Evolutionary conservation across 2,797 vertebrate species (phyloP).

Genomic region (Diplodus puntazzo): DNA sequence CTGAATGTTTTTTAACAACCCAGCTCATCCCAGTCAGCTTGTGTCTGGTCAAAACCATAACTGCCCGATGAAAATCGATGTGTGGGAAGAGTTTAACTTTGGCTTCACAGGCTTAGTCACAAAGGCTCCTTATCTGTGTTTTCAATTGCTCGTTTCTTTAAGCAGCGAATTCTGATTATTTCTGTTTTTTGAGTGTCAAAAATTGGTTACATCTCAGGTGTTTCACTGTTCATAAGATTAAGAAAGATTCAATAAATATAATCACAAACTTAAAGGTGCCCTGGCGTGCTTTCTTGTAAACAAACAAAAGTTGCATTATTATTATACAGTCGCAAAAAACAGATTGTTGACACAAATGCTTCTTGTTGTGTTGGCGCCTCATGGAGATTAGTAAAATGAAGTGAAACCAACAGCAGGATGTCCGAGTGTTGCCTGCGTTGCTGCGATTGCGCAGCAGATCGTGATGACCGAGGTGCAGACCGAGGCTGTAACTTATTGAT

Average conservation of each 20-base stretch:
- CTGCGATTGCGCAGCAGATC: too few species aligned
- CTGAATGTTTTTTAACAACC: constrained; percentile 30
- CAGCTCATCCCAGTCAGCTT: background rate
- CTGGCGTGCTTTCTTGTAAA: background rate
- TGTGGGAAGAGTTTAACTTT: constrained; percentile 16
- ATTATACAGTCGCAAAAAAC: too few species aligned
- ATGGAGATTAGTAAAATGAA: too few species aligned
- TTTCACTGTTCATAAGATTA: background rate
- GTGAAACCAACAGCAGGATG: background rate
- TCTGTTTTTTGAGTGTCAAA: constrained; percentile 6
- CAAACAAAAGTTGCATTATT: background rate
- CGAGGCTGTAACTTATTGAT: background rate
- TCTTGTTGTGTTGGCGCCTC: too few species aligned
- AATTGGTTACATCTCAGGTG: too few species aligned
- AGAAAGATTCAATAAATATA: background rate
- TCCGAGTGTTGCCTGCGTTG: background rate
- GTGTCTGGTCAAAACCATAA: constrained; percentile 1
- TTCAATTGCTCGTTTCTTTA: background rate
- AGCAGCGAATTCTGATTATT: background rate
- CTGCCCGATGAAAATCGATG: constrained; percentile 6
- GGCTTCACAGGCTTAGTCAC: background rate
- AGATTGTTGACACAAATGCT: too few species aligned
- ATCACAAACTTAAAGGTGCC: background rate
- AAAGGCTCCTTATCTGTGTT: constrained; percentile 2
- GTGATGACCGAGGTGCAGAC: too few species aligned